phyloP scores from a whole-genome alignment of 2,113 vertebrate species.

The Neofelis nebulosa region DNA sequence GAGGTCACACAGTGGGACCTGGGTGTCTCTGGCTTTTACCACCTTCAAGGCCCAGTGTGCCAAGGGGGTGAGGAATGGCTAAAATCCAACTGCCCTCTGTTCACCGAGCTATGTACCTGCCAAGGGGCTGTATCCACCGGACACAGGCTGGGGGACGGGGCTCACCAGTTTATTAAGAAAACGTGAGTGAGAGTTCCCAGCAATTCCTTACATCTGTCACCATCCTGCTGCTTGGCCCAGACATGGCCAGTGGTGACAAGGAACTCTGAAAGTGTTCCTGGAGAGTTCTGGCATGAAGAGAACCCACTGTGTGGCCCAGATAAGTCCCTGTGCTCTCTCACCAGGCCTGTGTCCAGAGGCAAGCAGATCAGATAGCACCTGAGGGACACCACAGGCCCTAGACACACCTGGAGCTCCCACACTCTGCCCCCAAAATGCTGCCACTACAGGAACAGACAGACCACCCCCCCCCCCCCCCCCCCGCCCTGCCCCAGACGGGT shows the following conservation, averaged over 20 bases:
- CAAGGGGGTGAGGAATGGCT: not conserved
- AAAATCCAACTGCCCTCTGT: not conserved
- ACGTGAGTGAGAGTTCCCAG: not conserved
- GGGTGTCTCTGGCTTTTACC: not conserved
- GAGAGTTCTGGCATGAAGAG: not conserved
- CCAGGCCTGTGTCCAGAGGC: not conserved
- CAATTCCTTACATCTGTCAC: not conserved
- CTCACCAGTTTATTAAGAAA: not conserved
- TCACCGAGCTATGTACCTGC: not conserved
- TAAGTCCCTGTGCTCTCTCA: not conserved
- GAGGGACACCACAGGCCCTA: not conserved
- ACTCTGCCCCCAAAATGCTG: not conserved
- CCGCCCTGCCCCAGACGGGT: fast-evolving
- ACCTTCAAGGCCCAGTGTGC: not conserved
- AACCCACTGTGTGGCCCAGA: not conserved
- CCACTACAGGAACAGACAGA: not conserved
- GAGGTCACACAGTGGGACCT: not conserved
- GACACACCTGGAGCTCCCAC: not conserved
- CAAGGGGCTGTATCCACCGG: not conserved
- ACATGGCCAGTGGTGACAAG: not conserved
- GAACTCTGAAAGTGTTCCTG: not conserved
- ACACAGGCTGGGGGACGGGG: not conserved
- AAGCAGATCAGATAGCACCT: not conserved
- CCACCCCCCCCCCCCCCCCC: no score
- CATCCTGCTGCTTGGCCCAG: not conserved